Evolutionary conservation across 2,888 invertebrate genomes (phyloP), one percentile per base, ranked within the genome.

Genomic region (Ceramica pisi): DNA sequence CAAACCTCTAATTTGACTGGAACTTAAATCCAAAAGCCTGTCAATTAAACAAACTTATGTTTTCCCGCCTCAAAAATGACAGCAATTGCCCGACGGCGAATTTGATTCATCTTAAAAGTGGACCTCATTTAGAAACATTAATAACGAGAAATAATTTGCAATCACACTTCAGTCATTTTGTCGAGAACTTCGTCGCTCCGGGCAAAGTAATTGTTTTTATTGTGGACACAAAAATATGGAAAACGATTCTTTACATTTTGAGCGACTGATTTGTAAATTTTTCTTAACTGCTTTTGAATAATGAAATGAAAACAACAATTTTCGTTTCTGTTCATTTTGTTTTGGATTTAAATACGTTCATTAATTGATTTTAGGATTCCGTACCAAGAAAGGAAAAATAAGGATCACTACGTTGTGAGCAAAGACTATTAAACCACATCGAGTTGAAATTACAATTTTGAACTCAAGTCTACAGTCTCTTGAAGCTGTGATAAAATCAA

Each of bases 71-170:
- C 69, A 70, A 79, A 46, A 81, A 80, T 75, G 71, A 35, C 9
- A 41, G 57, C 51, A 53, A 41, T 59, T 75, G 12, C 21, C 53
- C 51, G 6, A 8, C 35, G 56, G 80, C 26, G 23, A 59, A 41
- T 68, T 64, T 56, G 51, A 78, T 67, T 75, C 51, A 66, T 66
- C 50, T 67, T 66, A 62, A 68, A 79, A 71, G 65, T 57, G 46
- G 19, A 55, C 31, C 55, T 55, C 50, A 57, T 67, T 71, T 66
- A 53, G 55, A 65, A 65, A 70, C 63, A 66, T 68, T 65, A 67
- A 81, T 61, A 81, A 71, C 67, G 41, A 66, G 67, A 71, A 71
- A 80, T 81, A 68, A 76, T 81, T 79, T 26, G n/a, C 62, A 78
- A 80, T 69, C 76, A 80, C 62, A 75, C 75, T 75, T 78, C 59